These are phyloP conservation scores for Phainopepla nitens DNA, from an alignment of 2,113 vertebrate genomes.

Conservation along the genomic window DNA sequence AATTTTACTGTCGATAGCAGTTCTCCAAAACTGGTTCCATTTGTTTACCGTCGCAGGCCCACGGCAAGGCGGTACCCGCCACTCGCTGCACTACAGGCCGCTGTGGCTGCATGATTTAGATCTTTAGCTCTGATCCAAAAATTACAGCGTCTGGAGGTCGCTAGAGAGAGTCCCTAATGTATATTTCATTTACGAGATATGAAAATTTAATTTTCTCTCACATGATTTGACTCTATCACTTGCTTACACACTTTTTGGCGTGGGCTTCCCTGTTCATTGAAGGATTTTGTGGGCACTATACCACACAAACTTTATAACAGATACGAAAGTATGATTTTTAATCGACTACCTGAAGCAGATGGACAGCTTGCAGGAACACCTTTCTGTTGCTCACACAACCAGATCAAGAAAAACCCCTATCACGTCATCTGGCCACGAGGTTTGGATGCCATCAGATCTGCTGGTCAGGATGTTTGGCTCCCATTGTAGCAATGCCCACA, in stretches of 20 bases:
- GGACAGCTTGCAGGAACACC: not conserved
- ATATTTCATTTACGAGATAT: conserved; percentile 78
- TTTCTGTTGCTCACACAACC: not conserved
- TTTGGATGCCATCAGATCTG: not conserved
- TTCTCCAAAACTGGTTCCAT: conserved; percentile 77
- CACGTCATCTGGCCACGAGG: rapidly evolving
- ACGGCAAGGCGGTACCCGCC: conserved; percentile 7
- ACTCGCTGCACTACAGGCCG: not conserved
- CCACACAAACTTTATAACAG: conserved; percentile 43
- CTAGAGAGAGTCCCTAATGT: conserved; percentile 70
- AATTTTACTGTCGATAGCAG: conserved; percentile 85
- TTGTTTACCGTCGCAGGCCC: conserved; percentile 70
- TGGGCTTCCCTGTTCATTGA: conserved; percentile 24
- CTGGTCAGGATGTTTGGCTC: not conserved
- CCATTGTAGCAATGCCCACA: not conserved
- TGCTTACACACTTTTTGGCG: conserved; percentile 18
- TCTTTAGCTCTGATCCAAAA: conserved; percentile 58
- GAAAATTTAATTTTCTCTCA: conserved; percentile 77
- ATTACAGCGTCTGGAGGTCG: conserved; percentile 67
- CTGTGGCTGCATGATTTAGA: conserved; percentile 42
- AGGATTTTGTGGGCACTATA: conserved; percentile 31
- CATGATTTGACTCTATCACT: conserved; percentile 58
- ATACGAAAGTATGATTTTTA: conserved; percentile 32
- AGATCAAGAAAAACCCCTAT: not conserved
- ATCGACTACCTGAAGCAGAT: not conserved